Evolutionary conservation across 2,797 vertebrate species (phyloP).

Genomic region (Rhinichthys osculus): DNA sequence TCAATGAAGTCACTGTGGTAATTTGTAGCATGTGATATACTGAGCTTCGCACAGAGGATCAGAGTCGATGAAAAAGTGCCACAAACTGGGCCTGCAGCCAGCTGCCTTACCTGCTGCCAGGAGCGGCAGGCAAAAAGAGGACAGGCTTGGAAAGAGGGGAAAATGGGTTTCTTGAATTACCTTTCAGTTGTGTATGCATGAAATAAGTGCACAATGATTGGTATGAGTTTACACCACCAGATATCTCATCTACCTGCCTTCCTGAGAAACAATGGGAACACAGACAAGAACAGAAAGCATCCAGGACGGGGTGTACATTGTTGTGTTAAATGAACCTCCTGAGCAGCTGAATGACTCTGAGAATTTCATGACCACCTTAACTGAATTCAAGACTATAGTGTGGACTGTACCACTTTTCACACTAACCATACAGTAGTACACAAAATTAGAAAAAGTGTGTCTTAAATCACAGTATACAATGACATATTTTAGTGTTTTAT

Average conservation of each 20-base stretch:
- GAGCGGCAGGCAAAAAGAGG: neutral
- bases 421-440: neutral
- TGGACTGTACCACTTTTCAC: neutral
- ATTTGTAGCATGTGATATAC: conserved; percentile 41
- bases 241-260: conserved; percentile 37
- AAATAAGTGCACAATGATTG: conserved; percentile 32
- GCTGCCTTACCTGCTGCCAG: conserved; percentile 34
- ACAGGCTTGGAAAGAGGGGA: neutral
- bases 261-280: conserved; percentile 23
- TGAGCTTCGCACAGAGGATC: conserved; percentile 26
- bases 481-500: neutral
- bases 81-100: conserved; percentile 43
- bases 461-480: neutral
- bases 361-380: neutral
- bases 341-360: neutral
- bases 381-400: neutral
- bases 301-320: neutral
- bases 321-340: neutral
- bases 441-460: neutral
- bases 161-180: conserved; percentile 48
- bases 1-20: conserved; percentile 21
- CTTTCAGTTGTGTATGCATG: conserved; percentile 22
- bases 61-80: conserved; percentile 22
- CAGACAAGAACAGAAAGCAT: neutral
- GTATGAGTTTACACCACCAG: conserved; percentile 38